Percentiles rank a stretch among this genome's conserved stretches.
phyloP scores from a whole-genome alignment of 2,113 vertebrate species.

The Cololabis saira region DNA sequence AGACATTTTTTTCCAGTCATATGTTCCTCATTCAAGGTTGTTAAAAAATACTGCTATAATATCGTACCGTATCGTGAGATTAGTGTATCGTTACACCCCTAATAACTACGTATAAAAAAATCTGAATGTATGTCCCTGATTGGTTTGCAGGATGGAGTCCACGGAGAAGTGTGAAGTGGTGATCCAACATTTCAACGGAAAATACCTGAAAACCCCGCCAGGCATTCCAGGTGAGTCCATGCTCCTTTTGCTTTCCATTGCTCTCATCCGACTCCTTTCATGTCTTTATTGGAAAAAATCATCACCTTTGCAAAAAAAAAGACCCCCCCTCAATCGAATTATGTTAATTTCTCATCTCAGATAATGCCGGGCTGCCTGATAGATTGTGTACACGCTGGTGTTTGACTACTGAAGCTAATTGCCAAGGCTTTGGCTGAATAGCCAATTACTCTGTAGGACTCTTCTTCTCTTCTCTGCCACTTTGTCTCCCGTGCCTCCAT shows the following conservation, averaged over 20 bases:
- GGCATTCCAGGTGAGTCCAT: conserved; percentile 78
- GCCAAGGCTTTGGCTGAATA: conserved; percentile 34
- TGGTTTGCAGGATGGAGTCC: conserved; percentile 77
- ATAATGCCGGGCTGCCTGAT: conserved; percentile 52
- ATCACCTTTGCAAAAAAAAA: conserved; percentile 32
- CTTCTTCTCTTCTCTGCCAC: conserved; percentile 13
- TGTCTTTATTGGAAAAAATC: conserved; percentile 31
- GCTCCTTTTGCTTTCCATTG: conserved; percentile 25
- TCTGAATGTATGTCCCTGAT: neutral
- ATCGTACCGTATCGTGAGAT: too few species aligned
- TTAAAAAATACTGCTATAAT: too few species aligned
- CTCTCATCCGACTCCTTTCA: conserved; percentile 7
- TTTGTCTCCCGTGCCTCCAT: conserved; percentile 18
- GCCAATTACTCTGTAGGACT: conserved; percentile 39
- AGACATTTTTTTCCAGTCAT: too few species aligned
- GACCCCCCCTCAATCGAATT: conserved; percentile 39
- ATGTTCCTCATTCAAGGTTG: too few species aligned
- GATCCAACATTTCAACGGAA: conserved; percentile 80
- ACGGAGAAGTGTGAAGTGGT: conserved; percentile 81
- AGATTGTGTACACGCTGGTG: conserved; percentile 54
- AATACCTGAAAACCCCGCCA: conserved; percentile 81
- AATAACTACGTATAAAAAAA: too few species aligned
- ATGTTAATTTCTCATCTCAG: conserved; percentile 55
- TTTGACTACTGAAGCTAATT: conserved; percentile 63
- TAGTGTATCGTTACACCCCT: too few species aligned